Evolutionary conservation across 2,113 vertebrate genomes (phyloP).

Genomic region (Hymenochirus boettgeri): DNA sequence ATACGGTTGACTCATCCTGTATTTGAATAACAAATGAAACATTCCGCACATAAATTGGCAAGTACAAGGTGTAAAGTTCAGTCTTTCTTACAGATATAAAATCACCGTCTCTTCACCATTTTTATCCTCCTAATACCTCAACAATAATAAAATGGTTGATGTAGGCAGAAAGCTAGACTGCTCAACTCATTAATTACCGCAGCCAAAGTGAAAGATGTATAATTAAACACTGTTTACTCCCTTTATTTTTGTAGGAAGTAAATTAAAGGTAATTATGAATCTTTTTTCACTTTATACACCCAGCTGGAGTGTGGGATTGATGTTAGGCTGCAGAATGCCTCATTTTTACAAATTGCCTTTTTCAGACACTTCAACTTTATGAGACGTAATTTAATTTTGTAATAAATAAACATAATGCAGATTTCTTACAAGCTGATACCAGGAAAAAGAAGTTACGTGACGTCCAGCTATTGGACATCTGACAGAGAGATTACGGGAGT

Average conservation of each 20-base stretch:
- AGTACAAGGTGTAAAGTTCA: conserved; percentile 44
- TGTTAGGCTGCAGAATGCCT: not conserved
- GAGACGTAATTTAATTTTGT: not conserved
- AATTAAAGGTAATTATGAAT: conserved; percentile 60
- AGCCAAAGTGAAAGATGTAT: conserved; percentile 64
- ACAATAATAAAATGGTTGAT: conserved; percentile 60
- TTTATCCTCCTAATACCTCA: conserved; percentile 50
- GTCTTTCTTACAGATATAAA: conserved; percentile 60
- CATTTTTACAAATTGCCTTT: not conserved
- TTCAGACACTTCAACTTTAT: not conserved
- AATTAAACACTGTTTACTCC: conserved; percentile 70
- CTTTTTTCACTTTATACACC: conserved; percentile 42
- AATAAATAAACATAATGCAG: not conserved
- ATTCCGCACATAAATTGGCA: too few species aligned
- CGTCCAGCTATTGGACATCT: too few species aligned
- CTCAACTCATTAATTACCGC: conserved; percentile 69
- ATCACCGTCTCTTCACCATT: conserved; percentile 49
- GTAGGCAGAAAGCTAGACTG: conserved; percentile 54
- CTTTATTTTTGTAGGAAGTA: conserved; percentile 53
- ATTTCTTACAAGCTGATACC: not conserved
- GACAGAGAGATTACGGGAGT: too few species aligned
- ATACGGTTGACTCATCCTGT: too few species aligned
- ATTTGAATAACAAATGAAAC: too few species aligned
- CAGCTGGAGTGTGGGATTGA: conserved; percentile 8
- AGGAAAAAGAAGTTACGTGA: too few species aligned